Evolutionary conservation across 2,797 vertebrate species (phyloP).

Genomic region (Manis pentadactyla): DNA sequence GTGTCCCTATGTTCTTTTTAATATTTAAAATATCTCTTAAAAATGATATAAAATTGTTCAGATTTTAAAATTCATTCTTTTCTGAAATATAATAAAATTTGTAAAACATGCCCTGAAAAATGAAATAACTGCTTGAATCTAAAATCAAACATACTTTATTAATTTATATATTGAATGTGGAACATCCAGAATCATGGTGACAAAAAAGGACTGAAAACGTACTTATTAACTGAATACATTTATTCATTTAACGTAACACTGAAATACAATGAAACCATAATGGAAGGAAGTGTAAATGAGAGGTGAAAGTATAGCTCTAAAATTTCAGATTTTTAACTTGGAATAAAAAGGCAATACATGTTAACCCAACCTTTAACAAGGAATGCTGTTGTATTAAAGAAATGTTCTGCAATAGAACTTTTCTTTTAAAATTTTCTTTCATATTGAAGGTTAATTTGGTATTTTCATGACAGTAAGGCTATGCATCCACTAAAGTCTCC

Average conservation of each 20-base stretch:
- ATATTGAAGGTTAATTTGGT: background rate
- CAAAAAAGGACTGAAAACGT: background rate
- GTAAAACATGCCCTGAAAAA: background rate
- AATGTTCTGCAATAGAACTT: background rate
- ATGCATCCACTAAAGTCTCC: background rate
- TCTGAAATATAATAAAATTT: conserved; percentile 1
- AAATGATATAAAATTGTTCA: background rate
- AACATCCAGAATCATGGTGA: background rate
- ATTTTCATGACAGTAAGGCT: background rate
- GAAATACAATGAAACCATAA: conserved; percentile 43
- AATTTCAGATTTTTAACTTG: background rate
- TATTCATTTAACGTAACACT: background rate
- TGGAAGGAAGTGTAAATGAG: background rate
- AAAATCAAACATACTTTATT: background rate
- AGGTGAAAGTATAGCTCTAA: background rate
- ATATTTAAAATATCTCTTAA: background rate
- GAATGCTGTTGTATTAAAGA: background rate
- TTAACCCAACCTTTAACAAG: background rate
- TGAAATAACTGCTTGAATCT: background rate
- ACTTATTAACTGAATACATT: conserved; percentile 1
- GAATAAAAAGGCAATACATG: no score
- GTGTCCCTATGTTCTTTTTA: background rate
- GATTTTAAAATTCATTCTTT: background rate
- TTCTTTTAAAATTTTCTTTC: background rate
- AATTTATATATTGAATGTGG: background rate